These are phyloP conservation scores for Danionella cerebrum DNA, from an alignment of 2,113 vertebrate genomes.

Conservation along the genomic window DNA sequence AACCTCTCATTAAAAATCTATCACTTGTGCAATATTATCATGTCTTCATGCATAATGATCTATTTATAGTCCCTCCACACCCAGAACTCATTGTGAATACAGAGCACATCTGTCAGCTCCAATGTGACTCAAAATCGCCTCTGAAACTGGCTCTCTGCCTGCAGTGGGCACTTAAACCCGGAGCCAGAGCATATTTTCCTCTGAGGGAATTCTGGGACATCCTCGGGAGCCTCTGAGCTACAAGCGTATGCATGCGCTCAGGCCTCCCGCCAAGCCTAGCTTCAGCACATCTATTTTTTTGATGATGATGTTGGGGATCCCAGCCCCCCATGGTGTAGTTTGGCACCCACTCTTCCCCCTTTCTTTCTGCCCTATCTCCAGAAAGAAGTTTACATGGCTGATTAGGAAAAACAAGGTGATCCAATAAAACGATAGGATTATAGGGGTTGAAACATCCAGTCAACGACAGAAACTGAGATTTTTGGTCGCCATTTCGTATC, in stretches of 20 bases:
- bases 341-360: neutral
- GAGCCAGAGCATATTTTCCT: too few relatives aligned
- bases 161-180: slow-evolving; percentile 40
- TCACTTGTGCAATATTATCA: slow-evolving; percentile 1
- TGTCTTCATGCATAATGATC: slow-evolving; percentile 23
- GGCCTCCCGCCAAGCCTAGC: slow-evolving; percentile 39
- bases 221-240: slow-evolving; percentile 47
- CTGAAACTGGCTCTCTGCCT: slow-evolving; percentile 47
- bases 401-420: too few relatives aligned
- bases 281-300: slow-evolving; percentile 20
- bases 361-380: slow-evolving; percentile 7
- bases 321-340: slow-evolving; percentile 1
- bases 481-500: too few relatives aligned
- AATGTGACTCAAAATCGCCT: slow-evolving; percentile 45
- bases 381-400: too few relatives aligned
- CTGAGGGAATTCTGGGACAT: too few relatives aligned
- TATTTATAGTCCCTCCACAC: slow-evolving; percentile 57
- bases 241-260: slow-evolving; percentile 26
- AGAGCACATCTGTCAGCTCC: slow-evolving; percentile 49
- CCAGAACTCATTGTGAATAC: slow-evolving; percentile 52
- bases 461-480: too few relatives aligned
- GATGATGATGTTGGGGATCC: neutral
- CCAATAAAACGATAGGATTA: too few relatives aligned
- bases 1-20: neutral
- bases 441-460: too few relatives aligned